phyloP scores from a whole-genome alignment of 1,140 invertebrate species.

The Ylistrum balloti region DNA sequence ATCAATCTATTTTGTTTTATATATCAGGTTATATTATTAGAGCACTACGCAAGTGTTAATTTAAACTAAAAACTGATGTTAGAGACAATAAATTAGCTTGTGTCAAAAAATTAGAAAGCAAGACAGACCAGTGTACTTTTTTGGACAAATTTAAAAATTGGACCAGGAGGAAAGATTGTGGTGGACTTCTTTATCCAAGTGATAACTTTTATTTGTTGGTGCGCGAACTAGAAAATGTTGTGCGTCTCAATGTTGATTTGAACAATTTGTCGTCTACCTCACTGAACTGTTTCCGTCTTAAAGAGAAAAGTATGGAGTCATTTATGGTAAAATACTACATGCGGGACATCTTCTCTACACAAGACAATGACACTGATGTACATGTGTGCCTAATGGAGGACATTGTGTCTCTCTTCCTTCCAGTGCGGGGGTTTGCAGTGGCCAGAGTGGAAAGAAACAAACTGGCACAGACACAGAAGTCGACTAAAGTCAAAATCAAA shows the following conservation, averaged over 20 bases:
- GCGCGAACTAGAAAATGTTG: slow-evolving; percentile 45
- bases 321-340: slow-evolving; percentile 44
- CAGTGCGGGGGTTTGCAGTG: not conserved
- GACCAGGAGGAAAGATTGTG: slow-evolving; percentile 31
- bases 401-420: not conserved
- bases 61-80: not conserved
- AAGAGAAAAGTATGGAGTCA: not conserved
- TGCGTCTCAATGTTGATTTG: not conserved
- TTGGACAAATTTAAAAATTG: slow-evolving; percentile 30
- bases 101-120: not conserved
- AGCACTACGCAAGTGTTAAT: not conserved
- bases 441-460: not conserved
- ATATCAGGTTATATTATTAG: slow-evolving; percentile 46
- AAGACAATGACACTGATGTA: not conserved
- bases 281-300: not conserved
- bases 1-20: no score
- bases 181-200: slow-evolving; percentile 22
- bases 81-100: not conserved
- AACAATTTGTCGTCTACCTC: not conserved
- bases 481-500: no score
- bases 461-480: not conserved
- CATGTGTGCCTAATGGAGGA: not conserved
- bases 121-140: slow-evolving; percentile 37
- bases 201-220: slow-evolving; percentile 48
- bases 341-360: not conserved